phyloP scores from a whole-genome alignment of 64 coral and sea anemone species.

The Acropora yongei region DNA sequence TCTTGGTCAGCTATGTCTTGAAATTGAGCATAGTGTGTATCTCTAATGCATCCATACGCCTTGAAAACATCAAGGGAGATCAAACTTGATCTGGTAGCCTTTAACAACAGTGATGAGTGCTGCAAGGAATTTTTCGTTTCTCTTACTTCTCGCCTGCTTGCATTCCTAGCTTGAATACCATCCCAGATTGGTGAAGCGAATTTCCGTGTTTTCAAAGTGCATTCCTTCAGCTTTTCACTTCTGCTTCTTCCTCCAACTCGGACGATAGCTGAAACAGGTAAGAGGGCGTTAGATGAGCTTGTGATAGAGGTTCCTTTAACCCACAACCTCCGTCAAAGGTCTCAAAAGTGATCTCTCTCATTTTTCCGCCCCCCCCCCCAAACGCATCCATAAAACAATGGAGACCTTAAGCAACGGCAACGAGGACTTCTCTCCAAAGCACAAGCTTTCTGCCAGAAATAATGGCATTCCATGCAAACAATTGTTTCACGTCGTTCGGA shows the following conservation, averaged over 20 bases:
- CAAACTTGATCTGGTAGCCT: conserved; percentile 1
- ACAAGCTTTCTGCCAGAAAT: no score
- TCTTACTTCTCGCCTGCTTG: neutral
- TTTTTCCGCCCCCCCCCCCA: no score
- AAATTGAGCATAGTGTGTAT: neutral
- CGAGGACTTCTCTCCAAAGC: no score
- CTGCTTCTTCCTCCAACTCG: conserved; percentile 78
- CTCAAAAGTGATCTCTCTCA: no score
- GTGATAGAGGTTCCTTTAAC: no score
- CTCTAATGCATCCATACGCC: neutral
- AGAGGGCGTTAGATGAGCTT: no score
- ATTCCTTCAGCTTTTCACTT: conserved; percentile 17
- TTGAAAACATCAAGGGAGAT: neutral
- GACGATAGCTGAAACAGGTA: conserved; percentile 58
- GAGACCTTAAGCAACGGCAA: no score
- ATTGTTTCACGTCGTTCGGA: no score
- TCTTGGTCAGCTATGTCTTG: neutral
- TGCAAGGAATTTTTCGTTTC: neutral
- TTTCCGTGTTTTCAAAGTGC: conserved; percentile 31
- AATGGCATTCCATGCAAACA: no score
- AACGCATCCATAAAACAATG: no score
- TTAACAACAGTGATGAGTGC: neutral
- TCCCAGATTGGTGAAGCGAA: neutral
- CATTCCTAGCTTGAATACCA: neutral
- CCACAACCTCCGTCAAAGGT: no score